A percentile compares a stretch with the other conserved stretches of the same genome.
Evolutionary conservation across 2,888 invertebrate genomes (phyloP).

Genomic region (Myopa tessellatipennis): DNA sequence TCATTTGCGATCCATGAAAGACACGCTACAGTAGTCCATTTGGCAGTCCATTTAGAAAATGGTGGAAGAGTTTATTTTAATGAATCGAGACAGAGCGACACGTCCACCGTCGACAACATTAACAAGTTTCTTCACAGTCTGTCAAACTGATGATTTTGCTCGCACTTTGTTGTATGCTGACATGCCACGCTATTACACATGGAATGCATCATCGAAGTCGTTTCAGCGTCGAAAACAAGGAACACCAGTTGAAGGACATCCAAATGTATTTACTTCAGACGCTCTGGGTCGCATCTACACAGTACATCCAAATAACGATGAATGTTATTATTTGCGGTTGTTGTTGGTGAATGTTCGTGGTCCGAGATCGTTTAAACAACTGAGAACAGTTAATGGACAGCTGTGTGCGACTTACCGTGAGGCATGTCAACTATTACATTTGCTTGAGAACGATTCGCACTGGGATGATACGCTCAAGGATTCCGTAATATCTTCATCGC

Average conservation of each 20-base stretch:
- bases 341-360: conserved; percentile 56
- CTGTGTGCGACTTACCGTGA: conserved; percentile 58
- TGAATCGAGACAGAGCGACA: conserved; percentile 46
- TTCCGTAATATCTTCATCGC: conserved; percentile 37
- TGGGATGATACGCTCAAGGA: conserved; percentile 47
- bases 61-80: conserved; percentile 58
- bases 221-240: conserved; percentile 53
- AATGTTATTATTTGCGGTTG: conserved; percentile 4
- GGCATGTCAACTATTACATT: conserved; percentile 57
- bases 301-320: conserved; percentile 12
- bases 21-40: conserved; percentile 15
- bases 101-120: conserved; percentile 37
- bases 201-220: conserved; percentile 52
- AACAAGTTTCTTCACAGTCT: conserved; percentile 27
- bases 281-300: conserved; percentile 23
- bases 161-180: conserved; percentile 60
- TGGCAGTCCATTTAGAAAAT: background rate
- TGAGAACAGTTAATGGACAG: conserved; percentile 60
- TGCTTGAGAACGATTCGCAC: conserved; percentile 55
- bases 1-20: conserved; percentile 42
- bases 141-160: conserved; percentile 48
- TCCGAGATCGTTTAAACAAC: conserved; percentile 56
- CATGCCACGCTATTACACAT: conserved; percentile 48
- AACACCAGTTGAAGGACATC: conserved; percentile 25
- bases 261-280: conserved; percentile 1